Conservation (phyloP, 2,113 vertebrate genomes). For the Embiotoca jacksoni region DNA sequence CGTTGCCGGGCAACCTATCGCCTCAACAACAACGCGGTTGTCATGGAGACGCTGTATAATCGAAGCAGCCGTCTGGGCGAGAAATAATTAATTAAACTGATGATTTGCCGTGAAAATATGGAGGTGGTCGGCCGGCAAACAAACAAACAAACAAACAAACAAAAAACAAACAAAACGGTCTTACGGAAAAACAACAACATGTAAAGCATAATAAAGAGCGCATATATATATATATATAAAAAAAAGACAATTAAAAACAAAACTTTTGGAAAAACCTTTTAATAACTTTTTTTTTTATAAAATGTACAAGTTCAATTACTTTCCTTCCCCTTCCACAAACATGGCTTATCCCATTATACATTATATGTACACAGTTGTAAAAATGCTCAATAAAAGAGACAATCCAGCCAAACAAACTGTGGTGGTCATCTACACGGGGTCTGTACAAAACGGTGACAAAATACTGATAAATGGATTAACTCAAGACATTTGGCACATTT, state of each 20-base stretch:
- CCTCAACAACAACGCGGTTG: slow-evolving; percentile 43
- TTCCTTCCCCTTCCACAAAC: slow-evolving; percentile 48
- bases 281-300: slow-evolving; percentile 78
- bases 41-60: slow-evolving; percentile 28
- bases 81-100: background rate
- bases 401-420: slow-evolving; percentile 43
- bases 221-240: too few species aligned
- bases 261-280: slow-evolving; percentile 69
- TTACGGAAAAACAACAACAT: too few species aligned
- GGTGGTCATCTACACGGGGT: slow-evolving; percentile 33
- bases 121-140: background rate
- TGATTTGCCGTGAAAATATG: background rate
- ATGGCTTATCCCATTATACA: slow-evolving; percentile 40
- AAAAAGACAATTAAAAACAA: background rate
- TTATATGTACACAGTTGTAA: slow-evolving; percentile 69
- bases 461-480: slow-evolving; percentile 10
- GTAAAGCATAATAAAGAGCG: too few species aligned
- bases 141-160: too few species aligned
- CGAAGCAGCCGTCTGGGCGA: too few species aligned
- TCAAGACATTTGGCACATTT: slow-evolving; percentile 70
- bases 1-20: slow-evolving; percentile 45
- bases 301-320: slow-evolving; percentile 75
- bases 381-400: slow-evolving; percentile 68
- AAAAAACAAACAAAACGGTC: too few species aligned
- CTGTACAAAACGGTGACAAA: slow-evolving; percentile 55